Conservation (phyloP, 1,140 invertebrate species). For the Calephelis nemesis region DNA sequence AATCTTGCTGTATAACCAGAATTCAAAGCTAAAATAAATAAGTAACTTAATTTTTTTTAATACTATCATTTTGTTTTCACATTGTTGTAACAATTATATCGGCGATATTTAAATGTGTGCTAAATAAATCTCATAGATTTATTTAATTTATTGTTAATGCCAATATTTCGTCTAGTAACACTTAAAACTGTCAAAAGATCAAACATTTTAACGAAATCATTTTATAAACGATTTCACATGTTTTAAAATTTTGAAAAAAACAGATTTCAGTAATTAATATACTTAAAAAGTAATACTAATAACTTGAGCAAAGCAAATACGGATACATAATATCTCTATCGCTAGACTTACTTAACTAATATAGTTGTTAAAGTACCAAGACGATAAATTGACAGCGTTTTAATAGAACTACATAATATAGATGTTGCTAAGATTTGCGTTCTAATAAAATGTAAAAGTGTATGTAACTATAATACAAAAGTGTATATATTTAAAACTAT, state of each 20-base stretch:
- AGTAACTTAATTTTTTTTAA: too few relatives aligned
- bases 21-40: too few relatives aligned
- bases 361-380: slow-evolving; percentile 60
- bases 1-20: not conserved
- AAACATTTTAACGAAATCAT: too few relatives aligned
- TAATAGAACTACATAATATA: slow-evolving; percentile 45
- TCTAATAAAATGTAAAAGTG: slow-evolving; percentile 24
- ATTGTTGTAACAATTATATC: too few relatives aligned
- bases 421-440: slow-evolving; percentile 23
- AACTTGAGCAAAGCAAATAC: slow-evolving; percentile 31
- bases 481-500: slow-evolving; percentile 23
- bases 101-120: too few relatives aligned
- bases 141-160: not conserved
- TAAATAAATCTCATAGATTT: too few relatives aligned
- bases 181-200: too few relatives aligned
- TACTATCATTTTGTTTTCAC: too few relatives aligned
- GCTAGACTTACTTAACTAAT: slow-evolving; percentile 36
- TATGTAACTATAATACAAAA: slow-evolving; percentile 17
- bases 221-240: too few relatives aligned
- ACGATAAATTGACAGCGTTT: slow-evolving; percentile 74
- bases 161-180: too few relatives aligned
- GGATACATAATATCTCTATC: slow-evolving; percentile 18
- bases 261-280: too few relatives aligned
- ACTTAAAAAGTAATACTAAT: slow-evolving; percentile 1
- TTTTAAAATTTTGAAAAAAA: too few relatives aligned